Conservation (phyloP, 2,797 vertebrate genomes). For the Scleropages formosus region DNA sequence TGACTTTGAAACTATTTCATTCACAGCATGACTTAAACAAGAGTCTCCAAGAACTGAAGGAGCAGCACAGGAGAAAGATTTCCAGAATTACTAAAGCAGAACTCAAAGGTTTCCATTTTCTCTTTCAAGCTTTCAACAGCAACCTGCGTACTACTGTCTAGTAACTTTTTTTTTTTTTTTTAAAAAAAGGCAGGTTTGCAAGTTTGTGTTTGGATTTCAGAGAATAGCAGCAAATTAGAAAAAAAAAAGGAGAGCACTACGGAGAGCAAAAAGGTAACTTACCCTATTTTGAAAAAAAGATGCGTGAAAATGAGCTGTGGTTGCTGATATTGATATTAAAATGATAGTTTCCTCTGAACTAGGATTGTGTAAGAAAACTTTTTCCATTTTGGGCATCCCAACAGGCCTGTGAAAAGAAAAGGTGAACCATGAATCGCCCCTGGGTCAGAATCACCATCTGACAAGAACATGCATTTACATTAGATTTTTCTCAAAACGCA, state of each 20-base stretch:
- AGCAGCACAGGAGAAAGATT: background rate
- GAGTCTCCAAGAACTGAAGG: no score
- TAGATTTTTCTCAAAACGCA: background rate
- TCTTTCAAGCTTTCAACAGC: conserved; percentile 28
- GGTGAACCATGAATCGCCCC: conserved; percentile 13
- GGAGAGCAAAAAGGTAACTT: conserved; percentile 57
- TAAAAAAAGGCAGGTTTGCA: no score
- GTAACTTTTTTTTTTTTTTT: no score
- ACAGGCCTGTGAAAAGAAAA: conserved; percentile 79
- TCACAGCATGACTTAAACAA: no score
- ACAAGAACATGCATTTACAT: background rate
- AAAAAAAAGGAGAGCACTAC: conserved; percentile 28
- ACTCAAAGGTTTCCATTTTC: background rate
- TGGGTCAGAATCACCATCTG: background rate
- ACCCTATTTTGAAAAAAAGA: conserved; percentile 99
- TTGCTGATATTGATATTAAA: conserved; percentile 99
- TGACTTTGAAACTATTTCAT: no score
- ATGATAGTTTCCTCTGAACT: conserved; percentile 98
- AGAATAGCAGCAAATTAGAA: conserved; percentile 21
- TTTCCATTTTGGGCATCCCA: conserved; percentile 99
- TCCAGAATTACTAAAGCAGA: background rate
- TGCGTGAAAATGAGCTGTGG: conserved; percentile 98
- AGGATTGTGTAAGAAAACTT: conserved; percentile 99
- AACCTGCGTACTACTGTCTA: conserved; percentile 24
- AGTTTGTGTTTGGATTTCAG: conserved; percentile 5